Percentiles rank a stretch among this genome's conserved stretches.
phyloP scores from a whole-genome alignment of 2,113 vertebrate species.

The Amblyornis subalaris region DNA sequence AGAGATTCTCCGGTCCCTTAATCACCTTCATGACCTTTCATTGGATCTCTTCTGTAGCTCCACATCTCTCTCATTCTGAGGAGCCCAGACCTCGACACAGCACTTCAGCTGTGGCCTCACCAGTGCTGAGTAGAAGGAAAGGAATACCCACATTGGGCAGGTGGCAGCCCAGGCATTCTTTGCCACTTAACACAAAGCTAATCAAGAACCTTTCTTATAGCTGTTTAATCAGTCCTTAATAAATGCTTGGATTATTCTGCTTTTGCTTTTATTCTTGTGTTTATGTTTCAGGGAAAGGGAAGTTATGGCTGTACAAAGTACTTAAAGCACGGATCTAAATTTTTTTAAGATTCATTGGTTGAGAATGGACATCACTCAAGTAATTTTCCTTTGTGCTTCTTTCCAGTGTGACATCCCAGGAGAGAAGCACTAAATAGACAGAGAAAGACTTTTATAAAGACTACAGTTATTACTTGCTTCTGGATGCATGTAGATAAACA shows the following conservation, averaged over 20 bases:
- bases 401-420: background rate
- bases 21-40: rapidly evolving
- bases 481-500: background rate
- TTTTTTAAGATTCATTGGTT: background rate
- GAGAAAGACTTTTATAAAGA: background rate
- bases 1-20: background rate
- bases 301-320: background rate
- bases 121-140: background rate
- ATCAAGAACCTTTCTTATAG: background rate
- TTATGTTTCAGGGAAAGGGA: background rate
- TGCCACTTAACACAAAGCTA: background rate
- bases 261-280: background rate
- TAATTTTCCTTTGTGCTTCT: background rate
- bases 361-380: background rate
- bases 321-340: background rate
- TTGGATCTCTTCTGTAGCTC: background rate
- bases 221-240: background rate
- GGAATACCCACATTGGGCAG: rapidly evolving
- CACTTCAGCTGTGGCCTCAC: background rate
- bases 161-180: background rate
- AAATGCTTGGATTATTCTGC: background rate
- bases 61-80: background rate
- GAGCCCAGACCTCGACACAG: background rate
- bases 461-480: background rate
- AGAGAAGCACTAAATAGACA: background rate